Percentiles rank a stretch among this genome's conserved stretches.
Conservation (phyloP, 64 coral and sea anemone species). For the Dendrophyllia cribrosa region DNA sequence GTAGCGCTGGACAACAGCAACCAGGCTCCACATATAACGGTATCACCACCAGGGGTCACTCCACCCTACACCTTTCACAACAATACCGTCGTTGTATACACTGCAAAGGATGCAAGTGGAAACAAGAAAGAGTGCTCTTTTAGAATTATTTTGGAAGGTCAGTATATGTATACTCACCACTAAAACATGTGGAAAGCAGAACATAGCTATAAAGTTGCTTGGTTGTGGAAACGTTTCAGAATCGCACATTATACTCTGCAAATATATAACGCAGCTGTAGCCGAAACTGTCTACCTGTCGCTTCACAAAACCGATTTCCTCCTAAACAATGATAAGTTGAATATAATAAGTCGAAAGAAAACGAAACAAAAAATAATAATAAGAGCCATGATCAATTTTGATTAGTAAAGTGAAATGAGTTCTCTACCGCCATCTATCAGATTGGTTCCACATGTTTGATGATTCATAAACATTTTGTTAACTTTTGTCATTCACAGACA, state of each 20-base stretch:
- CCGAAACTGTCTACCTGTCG: too few relatives aligned
- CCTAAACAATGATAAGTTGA: too few relatives aligned
- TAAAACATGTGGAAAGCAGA: neutral
- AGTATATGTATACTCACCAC: neutral
- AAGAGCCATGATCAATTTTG: too few relatives aligned
- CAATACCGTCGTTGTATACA: conserved; percentile 37
- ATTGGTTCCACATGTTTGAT: too few relatives aligned
- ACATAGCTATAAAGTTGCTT: neutral
- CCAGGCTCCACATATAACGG: neutral
- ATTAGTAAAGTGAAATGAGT: too few relatives aligned
- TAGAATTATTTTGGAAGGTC: conserved; percentile 67
- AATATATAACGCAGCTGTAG: too few relatives aligned
- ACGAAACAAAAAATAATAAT: too few relatives aligned
- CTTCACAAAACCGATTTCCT: too few relatives aligned
- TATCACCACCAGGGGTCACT: conserved; percentile 23
- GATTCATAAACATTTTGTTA: too few relatives aligned
- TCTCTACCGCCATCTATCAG: too few relatives aligned
- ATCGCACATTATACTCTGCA: too few relatives aligned
- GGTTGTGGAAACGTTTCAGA: neutral
- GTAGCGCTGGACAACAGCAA: conserved; percentile 59
- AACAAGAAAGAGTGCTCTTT: conserved; percentile 69
- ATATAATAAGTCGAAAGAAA: too few relatives aligned
- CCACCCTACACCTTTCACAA: conserved; percentile 45
- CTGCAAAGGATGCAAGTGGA: conserved; percentile 64
- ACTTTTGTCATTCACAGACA: conserved; percentile 43